Base-by-base conservation (phyloP, 2,797 vertebrate genomes). In the Lepilemur septentrionalis region DNA sequence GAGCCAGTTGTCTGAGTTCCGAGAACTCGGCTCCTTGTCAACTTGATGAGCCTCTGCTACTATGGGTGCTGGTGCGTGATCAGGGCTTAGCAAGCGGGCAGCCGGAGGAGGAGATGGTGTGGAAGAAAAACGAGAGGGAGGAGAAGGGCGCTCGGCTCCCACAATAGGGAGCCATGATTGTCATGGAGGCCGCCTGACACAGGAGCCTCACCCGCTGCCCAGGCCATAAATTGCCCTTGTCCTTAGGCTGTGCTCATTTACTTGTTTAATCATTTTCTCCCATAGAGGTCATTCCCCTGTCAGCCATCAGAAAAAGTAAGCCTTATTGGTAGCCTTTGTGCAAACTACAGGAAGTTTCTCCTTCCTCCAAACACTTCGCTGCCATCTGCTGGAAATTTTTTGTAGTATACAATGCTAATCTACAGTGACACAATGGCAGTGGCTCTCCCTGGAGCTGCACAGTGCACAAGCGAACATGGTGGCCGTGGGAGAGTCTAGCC, bases 361-460 rank as follows among this genome's bases (percentile, higher is more conserved):
- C 50, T 94, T 87, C 86, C 48, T 80, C 61, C 43, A 87, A 70
- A 41, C 38, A 3, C 59, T 88, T 46, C 89, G 76, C 91, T 92
- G 96, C 95, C 97, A 97, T 69, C 96, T 97, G 55, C 95, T 97
- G 97, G 96, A 90, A 23, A 48, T 9, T 46, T 57, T 69, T 32
- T 4, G 1, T 63, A 65, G 43, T 3, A 17, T 59, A 28, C 12
- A 59, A 12, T 35, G 5, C 63, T 25, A 59, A 48, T 61, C 13
- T 86, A 23, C 11, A 0, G 3, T 8, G 18, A 11, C 23, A 9
- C n/a, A 2, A 11, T 23, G 43, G 30, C 7, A 38, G 38, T 9
- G 4, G 12, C 67, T 88, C 48, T 88, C 9, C 12, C 35, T 30
- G 12, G 48, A 70, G 79, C 9, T 52, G 30, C 32, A 9, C 55